These are phyloP conservation scores for Melanocharis versteri DNA, from an alignment of 2,113 vertebrate species.

Conservation along the genomic window DNA sequence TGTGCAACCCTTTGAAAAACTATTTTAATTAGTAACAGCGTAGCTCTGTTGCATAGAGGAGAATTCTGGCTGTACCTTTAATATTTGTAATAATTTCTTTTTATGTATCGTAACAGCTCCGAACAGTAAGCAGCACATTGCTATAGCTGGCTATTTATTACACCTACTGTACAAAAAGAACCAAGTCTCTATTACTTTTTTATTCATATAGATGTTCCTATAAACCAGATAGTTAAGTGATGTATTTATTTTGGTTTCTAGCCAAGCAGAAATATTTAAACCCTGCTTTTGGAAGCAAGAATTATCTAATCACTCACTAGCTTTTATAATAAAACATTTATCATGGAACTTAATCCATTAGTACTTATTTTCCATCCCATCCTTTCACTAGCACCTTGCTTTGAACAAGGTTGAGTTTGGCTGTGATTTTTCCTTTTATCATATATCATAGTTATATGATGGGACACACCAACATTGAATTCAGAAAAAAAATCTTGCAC, in stretches of 20 bases:
- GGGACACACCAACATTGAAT: constrained; percentile 64
- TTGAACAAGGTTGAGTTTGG: constrained; percentile 72
- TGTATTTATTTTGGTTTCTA: constrained; percentile 74
- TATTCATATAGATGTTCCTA: constrained; percentile 48
- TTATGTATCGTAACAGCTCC: not conserved
- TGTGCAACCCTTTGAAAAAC: not conserved
- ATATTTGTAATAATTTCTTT: not conserved
- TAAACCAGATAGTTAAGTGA: constrained; percentile 66
- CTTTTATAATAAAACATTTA: constrained; percentile 77
- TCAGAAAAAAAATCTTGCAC: constrained; percentile 70
- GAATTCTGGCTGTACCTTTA: not conserved
- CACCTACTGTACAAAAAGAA: constrained; percentile 20
- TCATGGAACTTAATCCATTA: constrained; percentile 77
- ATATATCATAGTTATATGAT: constrained; percentile 76
- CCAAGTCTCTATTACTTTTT: not conserved
- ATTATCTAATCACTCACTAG: constrained; percentile 80
- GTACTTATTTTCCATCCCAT: constrained; percentile 73
- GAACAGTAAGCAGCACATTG: constrained; percentile 31
- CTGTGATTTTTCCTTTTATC: constrained; percentile 75
- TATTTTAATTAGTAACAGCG: not conserved
- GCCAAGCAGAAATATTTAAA: constrained; percentile 76
- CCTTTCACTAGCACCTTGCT: constrained; percentile 76
- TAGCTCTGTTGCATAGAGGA: not conserved
- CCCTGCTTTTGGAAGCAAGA: constrained; percentile 74
- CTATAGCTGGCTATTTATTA: constrained; percentile 21